Evolutionary conservation across 2,888 invertebrate species (phyloP).

Genomic region (Arge pagana): DNA sequence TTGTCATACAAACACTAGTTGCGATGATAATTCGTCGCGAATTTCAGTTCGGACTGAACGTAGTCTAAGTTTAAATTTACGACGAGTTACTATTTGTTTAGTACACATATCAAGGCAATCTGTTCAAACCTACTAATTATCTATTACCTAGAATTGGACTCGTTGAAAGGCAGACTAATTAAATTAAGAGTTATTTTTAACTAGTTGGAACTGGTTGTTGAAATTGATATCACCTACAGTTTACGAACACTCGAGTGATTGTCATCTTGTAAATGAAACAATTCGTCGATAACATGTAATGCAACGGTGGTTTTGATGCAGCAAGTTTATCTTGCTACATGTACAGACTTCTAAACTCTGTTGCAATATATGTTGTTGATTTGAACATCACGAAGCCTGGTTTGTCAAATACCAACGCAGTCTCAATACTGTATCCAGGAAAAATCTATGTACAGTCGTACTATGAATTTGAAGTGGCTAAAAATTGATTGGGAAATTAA

Average conservation of each 20-base stretch:
- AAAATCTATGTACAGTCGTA: slow-evolving; percentile 19
- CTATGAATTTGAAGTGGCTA: slow-evolving; percentile 10
- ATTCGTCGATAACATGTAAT: not conserved
- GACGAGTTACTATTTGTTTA: too few species aligned
- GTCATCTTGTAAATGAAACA: slow-evolving; percentile 3
- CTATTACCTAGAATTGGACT: slow-evolving; percentile 15
- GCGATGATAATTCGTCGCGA: too few species aligned
- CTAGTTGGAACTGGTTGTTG: slow-evolving; percentile 18
- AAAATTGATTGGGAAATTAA: slow-evolving; percentile 8
- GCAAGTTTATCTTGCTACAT: not conserved
- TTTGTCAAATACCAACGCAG: slow-evolving; percentile 10
- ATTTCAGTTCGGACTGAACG: too few species aligned
- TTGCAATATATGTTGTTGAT: not conserved
- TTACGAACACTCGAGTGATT: slow-evolving; percentile 10
- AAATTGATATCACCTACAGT: slow-evolving; percentile 5
- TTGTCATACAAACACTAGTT: too few species aligned
- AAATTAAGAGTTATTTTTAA: slow-evolving; percentile 19
- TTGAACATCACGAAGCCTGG: not conserved
- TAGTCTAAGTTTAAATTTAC: too few species aligned
- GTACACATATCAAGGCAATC: too few species aligned
- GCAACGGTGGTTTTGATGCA: not conserved
- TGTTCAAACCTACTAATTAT: too few species aligned
- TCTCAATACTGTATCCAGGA: slow-evolving; percentile 13
- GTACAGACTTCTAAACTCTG: not conserved
- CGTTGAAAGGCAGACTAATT: slow-evolving; percentile 16